Evolutionary conservation across 2,888 invertebrate genomes (phyloP), one percentile per base, ranked within the genome.

Genomic region (Harpagoxenus sublaevis): DNA sequence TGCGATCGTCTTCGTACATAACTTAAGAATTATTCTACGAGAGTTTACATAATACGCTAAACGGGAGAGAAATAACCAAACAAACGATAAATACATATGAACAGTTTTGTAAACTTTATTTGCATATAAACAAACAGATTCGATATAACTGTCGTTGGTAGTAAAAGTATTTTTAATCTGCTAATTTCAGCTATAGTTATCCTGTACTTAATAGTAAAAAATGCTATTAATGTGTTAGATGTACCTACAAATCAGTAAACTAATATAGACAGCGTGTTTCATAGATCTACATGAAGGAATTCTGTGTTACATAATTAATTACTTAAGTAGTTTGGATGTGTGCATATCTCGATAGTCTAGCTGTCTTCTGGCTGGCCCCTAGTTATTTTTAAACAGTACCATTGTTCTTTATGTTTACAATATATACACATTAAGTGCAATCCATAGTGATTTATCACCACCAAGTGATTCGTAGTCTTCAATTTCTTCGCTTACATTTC

Each of bases 81-180:
- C 4, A 15, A 53, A 39, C 5, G 8, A 74, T 23, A 35, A 75
- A 63, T 75, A 3, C n/a, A 68, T 66, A 62, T 75, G 82, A 89
- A 89, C 88, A 88, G 57, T 86, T 62, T 63, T 86, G 86, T 87
- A 88, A 87, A 87, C 86, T 89, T 89, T 89, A 89, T 89, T 89
- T 83, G 51, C 31, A 55, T 83, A 73, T 83, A 87, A 89, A 87
- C 89, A 87, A 88, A 88, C 66, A 88, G 82, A 84, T 86, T 88
- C 86, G 87, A 87, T 83, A 89, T 81, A 85, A 77, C 79, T 77
- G 84, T 86, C 39, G 45, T 45, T 62, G 15, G 66, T 86, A 86
- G 81, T 81, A 53, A 84, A 84, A 84, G 68, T 79, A 70, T 60
- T 12, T 68, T 60, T 62, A 53, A 70, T 45, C 10, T 39, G 55